phyloP scores from a whole-genome alignment of 2,113 vertebrate species.

The Fulmarus glacialis region DNA sequence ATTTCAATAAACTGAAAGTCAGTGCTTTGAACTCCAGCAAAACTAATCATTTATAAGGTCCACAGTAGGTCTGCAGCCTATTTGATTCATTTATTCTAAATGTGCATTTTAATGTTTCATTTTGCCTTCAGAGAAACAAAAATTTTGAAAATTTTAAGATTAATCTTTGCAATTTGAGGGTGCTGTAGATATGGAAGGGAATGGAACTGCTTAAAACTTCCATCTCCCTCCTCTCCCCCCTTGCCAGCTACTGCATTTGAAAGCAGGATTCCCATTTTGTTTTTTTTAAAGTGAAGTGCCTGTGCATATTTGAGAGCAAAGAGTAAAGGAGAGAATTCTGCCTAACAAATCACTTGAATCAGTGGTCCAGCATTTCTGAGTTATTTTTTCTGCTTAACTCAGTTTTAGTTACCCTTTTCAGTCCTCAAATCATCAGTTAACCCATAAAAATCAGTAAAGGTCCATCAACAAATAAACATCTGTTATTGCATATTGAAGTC shows the following conservation, averaged over 20 bases:
- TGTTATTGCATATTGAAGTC: neutral
- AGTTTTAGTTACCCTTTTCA: neutral
- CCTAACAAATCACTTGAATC: neutral
- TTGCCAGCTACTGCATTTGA: neutral
- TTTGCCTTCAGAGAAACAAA: neutral
- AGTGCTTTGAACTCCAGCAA: neutral
- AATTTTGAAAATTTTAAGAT: neutral
- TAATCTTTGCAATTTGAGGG: neutral
- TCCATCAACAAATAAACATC: neutral
- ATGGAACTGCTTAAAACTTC: neutral
- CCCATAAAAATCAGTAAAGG: neutral
- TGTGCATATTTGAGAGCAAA: neutral
- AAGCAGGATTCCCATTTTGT: neutral
- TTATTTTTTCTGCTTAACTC: neutral
- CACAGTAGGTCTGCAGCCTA: neutral
- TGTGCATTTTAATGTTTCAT: neutral
- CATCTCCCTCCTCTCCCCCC: neutral
- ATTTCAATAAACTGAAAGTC: slow-evolving; percentile 47
- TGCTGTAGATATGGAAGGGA: neutral
- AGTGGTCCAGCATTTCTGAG: neutral
- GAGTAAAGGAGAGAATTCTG: neutral
- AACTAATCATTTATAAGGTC: slow-evolving; percentile 1
- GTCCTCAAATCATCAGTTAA: neutral
- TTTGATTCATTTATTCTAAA: slow-evolving; percentile 13
- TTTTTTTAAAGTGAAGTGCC: neutral